A percentile compares a stretch with the other conserved stretches of the same genome.
Conservation (phyloP, 2,113 vertebrate genomes). For the Calyptommatus sinebrachiatus region DNA sequence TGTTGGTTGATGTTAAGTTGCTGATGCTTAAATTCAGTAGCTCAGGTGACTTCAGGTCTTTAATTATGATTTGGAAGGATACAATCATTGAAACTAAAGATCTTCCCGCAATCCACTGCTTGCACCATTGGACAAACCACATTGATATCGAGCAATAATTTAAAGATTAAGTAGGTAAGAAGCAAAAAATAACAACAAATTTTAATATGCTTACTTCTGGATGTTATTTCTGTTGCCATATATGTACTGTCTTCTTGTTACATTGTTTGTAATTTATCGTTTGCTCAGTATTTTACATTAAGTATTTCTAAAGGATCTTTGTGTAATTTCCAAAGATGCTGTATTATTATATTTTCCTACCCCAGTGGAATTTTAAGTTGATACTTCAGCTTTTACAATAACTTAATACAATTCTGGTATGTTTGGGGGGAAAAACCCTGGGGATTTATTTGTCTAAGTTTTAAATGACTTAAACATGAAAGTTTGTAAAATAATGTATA, state of each 20-base stretch:
- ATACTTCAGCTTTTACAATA: constrained; percentile 58
- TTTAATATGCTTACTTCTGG: constrained; percentile 38
- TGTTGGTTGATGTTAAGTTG: neutral
- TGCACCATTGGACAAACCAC: neutral
- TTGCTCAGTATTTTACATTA: constrained; percentile 37
- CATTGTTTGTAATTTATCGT: constrained; percentile 42
- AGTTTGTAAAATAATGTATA: constrained; percentile 60
- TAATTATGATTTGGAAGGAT: neutral
- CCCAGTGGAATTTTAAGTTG: constrained; percentile 47
- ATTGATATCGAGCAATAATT: constrained; percentile 17
- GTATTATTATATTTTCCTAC: constrained; percentile 53
- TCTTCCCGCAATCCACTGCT: neutral
- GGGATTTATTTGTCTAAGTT: constrained; percentile 57
- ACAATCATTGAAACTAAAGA: neutral
- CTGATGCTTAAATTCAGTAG: neutral
- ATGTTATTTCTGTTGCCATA: constrained; percentile 35
- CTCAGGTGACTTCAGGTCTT: neutral
- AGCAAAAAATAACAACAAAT: constrained; percentile 23
- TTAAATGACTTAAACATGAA: constrained; percentile 62
- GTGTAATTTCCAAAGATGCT: constrained; percentile 47
- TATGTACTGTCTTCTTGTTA: constrained; percentile 42
- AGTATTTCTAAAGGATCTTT: constrained; percentile 46
- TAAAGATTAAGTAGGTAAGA: constrained; percentile 37
- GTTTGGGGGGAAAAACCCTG: constrained; percentile 49
- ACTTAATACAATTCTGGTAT: constrained; percentile 53